Evolutionary conservation across 2,888 invertebrate species (phyloP).

Genomic region (Globia sparganii): DNA sequence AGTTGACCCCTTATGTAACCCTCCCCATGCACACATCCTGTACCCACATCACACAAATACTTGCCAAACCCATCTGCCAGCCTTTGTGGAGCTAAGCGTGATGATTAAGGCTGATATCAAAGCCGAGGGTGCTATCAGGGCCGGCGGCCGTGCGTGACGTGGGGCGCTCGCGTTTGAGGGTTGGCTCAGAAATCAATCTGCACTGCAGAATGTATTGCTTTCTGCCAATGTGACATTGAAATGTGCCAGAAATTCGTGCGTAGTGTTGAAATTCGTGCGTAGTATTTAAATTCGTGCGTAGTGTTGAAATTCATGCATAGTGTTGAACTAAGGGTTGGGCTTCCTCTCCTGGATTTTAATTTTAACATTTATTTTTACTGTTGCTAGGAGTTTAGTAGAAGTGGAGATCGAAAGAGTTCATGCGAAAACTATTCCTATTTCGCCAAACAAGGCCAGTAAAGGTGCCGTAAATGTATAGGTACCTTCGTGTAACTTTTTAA

Average conservation of each 20-base stretch:
- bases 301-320: constrained; percentile 25
- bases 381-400: neutral
- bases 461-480: neutral
- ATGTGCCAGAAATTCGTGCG: constrained; percentile 26
- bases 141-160: constrained; percentile 56
- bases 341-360: neutral
- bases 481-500: neutral
- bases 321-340: constrained; percentile 16
- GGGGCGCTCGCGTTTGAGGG: constrained; percentile 22
- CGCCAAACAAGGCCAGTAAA: neutral
- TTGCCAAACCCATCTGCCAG: constrained; percentile 27
- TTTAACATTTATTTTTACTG: constrained; percentile 5
- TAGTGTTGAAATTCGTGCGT: constrained; percentile 27
- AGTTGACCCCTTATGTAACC: constrained; percentile 2
- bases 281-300: constrained; percentile 27
- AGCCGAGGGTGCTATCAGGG: constrained; percentile 42
- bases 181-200: constrained; percentile 52
- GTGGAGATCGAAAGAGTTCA: neutral
- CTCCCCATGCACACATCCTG: constrained; percentile 19
- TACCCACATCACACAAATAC: constrained; percentile 27
- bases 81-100: constrained; percentile 54
- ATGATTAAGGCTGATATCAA: constrained; percentile 54
- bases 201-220: constrained; percentile 45
- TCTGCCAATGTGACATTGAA: constrained; percentile 48
- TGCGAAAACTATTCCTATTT: constrained; percentile 2